Evolutionary conservation across 2,113 vertebrate species (phyloP), one percentile per base, ranked within the genome.

Genomic region (Entelurus aequoreus): DNA sequence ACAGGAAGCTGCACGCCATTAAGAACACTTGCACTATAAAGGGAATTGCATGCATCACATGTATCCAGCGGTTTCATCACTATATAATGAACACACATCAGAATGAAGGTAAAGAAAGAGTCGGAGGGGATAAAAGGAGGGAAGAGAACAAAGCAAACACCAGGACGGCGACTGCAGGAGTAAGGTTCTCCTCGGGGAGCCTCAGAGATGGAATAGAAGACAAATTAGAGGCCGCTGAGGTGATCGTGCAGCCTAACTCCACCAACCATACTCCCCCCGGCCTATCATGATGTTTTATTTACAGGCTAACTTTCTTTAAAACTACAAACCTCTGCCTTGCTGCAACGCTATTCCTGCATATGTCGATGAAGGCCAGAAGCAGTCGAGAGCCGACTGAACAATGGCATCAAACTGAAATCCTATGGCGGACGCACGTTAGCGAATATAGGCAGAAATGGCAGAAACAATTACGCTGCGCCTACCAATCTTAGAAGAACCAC

Each of bases 361-460:
- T 79, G 54, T 69, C 72, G 67, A 82, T 72, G 63, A 80, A 67
- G 64, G 63, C 69, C 37, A 36, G 57, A 71, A 62, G 71, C 77
- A 77, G 76, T 79, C 69, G 69, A 1, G 63, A 81, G 71, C 68
- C 65, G 83, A 87, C 86, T 70, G 82, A 89, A 87, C 83, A 76
- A 84, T 83, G 86, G 79, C 83, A 74, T 77, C 87, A 82, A 83
- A 72, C 87, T 88, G 87, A 83, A 85, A 78, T 88, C 87, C 81
- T 81, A 80, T 77, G 53, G 84, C 80, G 84, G 42, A 46, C 78
- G 76, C 57, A 66, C 47, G 76, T 74, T 74, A 79, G 75, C 84
- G 78, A 82, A 64, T 79, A 63, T 12, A 46, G 11, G 28, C 28
- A 28, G 28, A 28, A 28, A 28, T 28, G 28, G 28, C 28, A 28